Conservation (phyloP, 2,888 invertebrate genomes). For the Oegoconia quadripuncta region DNA sequence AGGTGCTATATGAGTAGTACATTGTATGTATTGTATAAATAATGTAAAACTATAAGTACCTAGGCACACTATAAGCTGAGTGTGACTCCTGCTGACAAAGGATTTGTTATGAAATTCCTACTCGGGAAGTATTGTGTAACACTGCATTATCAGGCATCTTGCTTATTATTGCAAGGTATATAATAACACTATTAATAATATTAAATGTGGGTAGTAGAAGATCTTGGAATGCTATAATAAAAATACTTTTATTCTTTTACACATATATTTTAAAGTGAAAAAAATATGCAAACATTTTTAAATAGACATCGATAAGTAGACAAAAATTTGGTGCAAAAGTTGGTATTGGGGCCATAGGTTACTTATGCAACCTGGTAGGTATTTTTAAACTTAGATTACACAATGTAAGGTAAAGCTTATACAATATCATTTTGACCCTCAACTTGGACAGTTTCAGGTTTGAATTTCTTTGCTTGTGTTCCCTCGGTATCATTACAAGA, state of each 20-base stretch:
- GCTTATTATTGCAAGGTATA: no score
- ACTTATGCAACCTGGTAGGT: constrained; percentile 48
- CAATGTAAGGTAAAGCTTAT: constrained; percentile 36
- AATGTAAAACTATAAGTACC: no score
- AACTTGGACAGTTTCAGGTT: constrained; percentile 40
- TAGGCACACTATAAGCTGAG: no score
- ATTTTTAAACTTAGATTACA: constrained; percentile 35
- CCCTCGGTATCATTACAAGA: constrained; percentile 53
- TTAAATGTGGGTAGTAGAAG: no score
- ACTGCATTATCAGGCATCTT: no score
- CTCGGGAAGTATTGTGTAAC: no score
- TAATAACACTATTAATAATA: no score
- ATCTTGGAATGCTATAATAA: no score
- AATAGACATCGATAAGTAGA: constrained; percentile 35
- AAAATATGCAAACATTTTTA: constrained; percentile 42
- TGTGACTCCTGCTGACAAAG: no score
- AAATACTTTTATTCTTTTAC: constrained; percentile 20
- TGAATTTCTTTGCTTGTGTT: constrained; percentile 66
- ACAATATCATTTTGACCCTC: constrained; percentile 45
- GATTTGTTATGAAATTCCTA: no score
- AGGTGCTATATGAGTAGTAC: no score
- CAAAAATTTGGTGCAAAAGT: constrained; percentile 63
- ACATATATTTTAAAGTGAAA: constrained; percentile 38
- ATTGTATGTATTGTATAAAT: no score
- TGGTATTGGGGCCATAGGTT: constrained; percentile 60